Conservation (phyloP, 2,797 vertebrate genomes). For the Brachyrhaphis roseni region DNA sequence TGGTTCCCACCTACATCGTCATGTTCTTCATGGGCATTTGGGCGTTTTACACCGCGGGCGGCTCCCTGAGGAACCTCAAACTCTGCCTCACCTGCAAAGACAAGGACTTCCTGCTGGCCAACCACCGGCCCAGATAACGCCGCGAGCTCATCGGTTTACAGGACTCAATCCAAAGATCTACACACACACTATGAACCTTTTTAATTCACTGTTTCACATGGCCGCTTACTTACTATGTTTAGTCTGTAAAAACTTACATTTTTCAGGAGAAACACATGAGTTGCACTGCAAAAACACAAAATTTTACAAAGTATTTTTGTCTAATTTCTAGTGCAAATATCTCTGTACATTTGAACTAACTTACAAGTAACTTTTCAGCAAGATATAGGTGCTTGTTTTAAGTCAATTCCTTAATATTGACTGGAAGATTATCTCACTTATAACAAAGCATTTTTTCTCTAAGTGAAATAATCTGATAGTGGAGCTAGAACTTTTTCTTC, state of each 20-base stretch:
- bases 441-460: background rate
- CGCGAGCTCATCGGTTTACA: constrained; percentile 17
- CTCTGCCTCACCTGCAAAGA: constrained; percentile 85
- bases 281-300: background rate
- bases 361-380: too few species aligned
- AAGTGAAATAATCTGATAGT: too few species aligned
- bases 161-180: constrained; percentile 57
- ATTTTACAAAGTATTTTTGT: too few species aligned
- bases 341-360: too few species aligned
- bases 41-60: constrained; percentile 84
- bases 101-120: constrained; percentile 85
- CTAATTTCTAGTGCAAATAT: too few species aligned
- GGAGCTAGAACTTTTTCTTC: too few species aligned
- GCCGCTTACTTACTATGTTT: constrained; percentile 9
- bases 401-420: too few species aligned
- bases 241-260: constrained; percentile 7
- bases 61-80: constrained; percentile 84
- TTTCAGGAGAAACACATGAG: constrained; percentile 16
- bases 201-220: constrained; percentile 19
- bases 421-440: too few species aligned
- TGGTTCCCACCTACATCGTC: constrained; percentile 81
- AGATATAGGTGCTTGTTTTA: too few species aligned
- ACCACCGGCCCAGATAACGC: constrained; percentile 84
- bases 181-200: constrained; percentile 17
- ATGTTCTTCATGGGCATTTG: constrained; percentile 80